A percentile compares a stretch with the other conserved stretches of the same genome.
phyloP scores from a whole-genome alignment of 1,140 invertebrate species.

The Pseudomyrmex cubaensis region DNA sequence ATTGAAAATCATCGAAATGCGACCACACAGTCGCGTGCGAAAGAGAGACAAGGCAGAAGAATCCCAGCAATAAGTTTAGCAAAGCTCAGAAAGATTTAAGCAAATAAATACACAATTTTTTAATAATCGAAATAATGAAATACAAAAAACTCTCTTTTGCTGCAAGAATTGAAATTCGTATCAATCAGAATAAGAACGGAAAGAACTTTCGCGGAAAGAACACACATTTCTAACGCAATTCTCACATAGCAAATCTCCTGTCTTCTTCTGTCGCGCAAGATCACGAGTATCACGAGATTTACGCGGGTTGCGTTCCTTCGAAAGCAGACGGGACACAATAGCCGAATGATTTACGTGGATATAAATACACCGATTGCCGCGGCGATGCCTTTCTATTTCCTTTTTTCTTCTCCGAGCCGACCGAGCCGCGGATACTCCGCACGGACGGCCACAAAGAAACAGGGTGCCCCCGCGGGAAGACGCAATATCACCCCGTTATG shows the following conservation, averaged over 20 bases:
- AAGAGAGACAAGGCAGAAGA: neutral
- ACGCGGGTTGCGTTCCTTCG: conserved; percentile 32
- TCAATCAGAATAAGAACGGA: neutral
- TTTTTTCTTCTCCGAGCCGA: conserved; percentile 12
- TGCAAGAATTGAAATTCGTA: neutral
- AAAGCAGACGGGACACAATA: conserved; percentile 54
- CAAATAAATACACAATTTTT: neutral
- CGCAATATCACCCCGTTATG: conserved; percentile 83
- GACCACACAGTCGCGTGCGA: neutral
- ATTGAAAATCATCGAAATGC: conserved; percentile 66
- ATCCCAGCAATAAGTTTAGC: too few species aligned
- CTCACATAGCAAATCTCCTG: neutral
- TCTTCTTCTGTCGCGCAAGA: neutral
- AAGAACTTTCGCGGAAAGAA: neutral
- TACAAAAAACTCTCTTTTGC: neutral
- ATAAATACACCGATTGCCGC: conserved; percentile 71
- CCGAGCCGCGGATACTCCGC: conserved; percentile 58
- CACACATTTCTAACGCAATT: neutral
- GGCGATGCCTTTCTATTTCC: conserved; percentile 61
- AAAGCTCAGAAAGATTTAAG: neutral
- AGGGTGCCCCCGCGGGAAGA: conserved; percentile 73
- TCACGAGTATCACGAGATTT: conserved; percentile 60
- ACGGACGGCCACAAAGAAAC: conserved; percentile 67
- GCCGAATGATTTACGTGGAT: conserved; percentile 75
- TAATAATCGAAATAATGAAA: neutral